Conservation (phyloP, 2,888 invertebrate genomes). For the Hartigia nigra region DNA sequence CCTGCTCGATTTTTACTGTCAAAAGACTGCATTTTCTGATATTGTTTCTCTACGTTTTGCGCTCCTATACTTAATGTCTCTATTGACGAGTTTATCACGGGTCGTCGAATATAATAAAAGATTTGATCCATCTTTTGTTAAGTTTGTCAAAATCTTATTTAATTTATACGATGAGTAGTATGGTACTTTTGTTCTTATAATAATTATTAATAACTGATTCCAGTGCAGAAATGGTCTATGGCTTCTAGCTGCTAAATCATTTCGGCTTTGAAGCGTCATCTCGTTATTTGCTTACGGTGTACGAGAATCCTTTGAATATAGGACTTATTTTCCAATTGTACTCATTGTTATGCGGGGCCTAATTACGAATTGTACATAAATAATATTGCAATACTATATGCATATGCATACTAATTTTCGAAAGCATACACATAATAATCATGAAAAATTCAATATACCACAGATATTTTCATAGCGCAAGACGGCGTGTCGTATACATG, state of each 20-base stretch:
- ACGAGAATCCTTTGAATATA: background rate
- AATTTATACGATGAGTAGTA: background rate
- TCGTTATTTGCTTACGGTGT: background rate
- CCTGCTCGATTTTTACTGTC: slow-evolving; percentile 51
- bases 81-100: background rate
- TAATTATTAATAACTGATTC: background rate
- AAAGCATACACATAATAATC: background rate
- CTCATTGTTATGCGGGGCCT: background rate
- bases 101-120: background rate
- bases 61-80: background rate
- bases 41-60: background rate
- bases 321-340: background rate
- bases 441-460: background rate
- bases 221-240: background rate
- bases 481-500: background rate
- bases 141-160: no score
- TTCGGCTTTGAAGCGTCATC: background rate
- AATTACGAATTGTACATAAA: background rate
- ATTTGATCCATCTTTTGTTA: background rate
- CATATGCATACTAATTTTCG: background rate
- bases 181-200: background rate
- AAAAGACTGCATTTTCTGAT: background rate
- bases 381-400: background rate
- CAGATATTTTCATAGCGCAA: background rate
- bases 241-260: background rate